These are phyloP conservation scores for Gonioctena quinquepunctata DNA, from an alignment of 1,140 invertebrate genomes.

Conservation along the genomic window DNA sequence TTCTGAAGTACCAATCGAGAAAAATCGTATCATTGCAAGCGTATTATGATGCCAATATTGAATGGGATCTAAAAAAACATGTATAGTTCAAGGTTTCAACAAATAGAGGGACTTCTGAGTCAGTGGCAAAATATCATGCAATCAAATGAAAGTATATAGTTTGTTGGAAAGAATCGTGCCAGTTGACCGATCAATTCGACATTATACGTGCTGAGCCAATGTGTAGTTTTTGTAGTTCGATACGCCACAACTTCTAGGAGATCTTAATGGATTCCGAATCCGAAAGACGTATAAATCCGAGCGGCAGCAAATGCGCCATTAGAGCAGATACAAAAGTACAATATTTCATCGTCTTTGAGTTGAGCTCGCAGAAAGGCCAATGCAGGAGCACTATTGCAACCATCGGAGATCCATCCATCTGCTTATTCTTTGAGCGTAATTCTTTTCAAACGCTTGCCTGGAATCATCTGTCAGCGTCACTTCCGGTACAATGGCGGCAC, in stretches of 20 bases:
- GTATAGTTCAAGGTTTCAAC: too few species aligned
- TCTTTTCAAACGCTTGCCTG: constrained; percentile 42
- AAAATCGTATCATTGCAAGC: too few species aligned
- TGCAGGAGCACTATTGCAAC: constrained; percentile 11
- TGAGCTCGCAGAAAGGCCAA: constrained; percentile 32
- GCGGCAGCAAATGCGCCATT: constrained; percentile 39
- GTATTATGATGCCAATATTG: too few species aligned
- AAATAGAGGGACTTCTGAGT: too few species aligned
- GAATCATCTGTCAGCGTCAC: constrained; percentile 52
- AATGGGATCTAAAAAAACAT: too few species aligned
- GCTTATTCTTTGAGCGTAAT: constrained; percentile 43
- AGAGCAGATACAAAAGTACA: constrained; percentile 42
- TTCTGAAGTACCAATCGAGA: too few species aligned
- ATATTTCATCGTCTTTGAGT: constrained; percentile 43
- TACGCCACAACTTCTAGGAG: not conserved
- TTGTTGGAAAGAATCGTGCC: too few species aligned
- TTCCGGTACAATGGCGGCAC: constrained; percentile 47
- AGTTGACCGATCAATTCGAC: too few species aligned
- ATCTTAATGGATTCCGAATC: constrained; percentile 32
- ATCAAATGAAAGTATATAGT: too few species aligned
- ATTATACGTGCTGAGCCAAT: not conserved
- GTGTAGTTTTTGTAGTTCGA: not conserved
- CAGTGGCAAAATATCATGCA: too few species aligned
- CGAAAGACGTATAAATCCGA: constrained; percentile 36
- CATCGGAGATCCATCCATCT: constrained; percentile 42